Percentiles rank a stretch among this genome's conserved stretches.
Conservation (phyloP, 2,113 vertebrate genomes). For the Patagioenas fasciata region DNA sequence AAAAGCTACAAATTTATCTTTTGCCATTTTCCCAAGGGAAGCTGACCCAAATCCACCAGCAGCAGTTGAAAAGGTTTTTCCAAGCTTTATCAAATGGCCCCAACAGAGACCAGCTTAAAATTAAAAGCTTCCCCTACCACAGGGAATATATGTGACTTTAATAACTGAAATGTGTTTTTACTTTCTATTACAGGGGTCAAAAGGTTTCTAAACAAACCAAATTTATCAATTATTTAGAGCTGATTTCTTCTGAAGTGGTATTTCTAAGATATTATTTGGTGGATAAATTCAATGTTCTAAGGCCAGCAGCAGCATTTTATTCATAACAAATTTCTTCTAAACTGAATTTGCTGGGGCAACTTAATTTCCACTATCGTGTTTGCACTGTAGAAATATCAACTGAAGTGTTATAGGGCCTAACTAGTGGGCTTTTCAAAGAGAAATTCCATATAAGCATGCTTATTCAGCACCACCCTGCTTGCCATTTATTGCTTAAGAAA, state of each 20-base stretch:
- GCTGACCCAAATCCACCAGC: slow-evolving; percentile 77
- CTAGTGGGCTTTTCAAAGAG: slow-evolving; percentile 79
- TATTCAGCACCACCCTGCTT: slow-evolving; percentile 80
- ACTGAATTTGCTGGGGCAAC: slow-evolving; percentile 93
- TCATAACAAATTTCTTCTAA: slow-evolving; percentile 92
- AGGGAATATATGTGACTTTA: slow-evolving; percentile 85
- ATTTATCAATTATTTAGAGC: slow-evolving; percentile 95
- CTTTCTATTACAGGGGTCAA: slow-evolving; percentile 87
- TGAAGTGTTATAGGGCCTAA: slow-evolving; percentile 79
- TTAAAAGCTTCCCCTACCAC: slow-evolving; percentile 81
- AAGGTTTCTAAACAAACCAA: slow-evolving; percentile 89
- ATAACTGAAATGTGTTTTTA: slow-evolving; percentile 87
- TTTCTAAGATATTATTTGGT: slow-evolving; percentile 93
- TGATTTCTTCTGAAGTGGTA: slow-evolving; percentile 93
- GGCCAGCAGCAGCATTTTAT: slow-evolving; percentile 83
- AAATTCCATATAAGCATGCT: slow-evolving; percentile 83
- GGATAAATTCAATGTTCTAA: slow-evolving; percentile 94
- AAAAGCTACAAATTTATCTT: slow-evolving; percentile 82
- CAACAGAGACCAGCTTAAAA: slow-evolving; percentile 79
- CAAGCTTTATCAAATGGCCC: slow-evolving; percentile 82
- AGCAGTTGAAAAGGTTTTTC: slow-evolving; percentile 78
- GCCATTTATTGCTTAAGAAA: slow-evolving; percentile 81
- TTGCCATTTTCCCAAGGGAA: slow-evolving; percentile 77
- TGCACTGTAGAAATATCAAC: slow-evolving; percentile 81
- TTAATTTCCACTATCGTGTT: slow-evolving; percentile 90